Conservation (phyloP, 2,888 invertebrate species). For the Cordilura impudica region DNA sequence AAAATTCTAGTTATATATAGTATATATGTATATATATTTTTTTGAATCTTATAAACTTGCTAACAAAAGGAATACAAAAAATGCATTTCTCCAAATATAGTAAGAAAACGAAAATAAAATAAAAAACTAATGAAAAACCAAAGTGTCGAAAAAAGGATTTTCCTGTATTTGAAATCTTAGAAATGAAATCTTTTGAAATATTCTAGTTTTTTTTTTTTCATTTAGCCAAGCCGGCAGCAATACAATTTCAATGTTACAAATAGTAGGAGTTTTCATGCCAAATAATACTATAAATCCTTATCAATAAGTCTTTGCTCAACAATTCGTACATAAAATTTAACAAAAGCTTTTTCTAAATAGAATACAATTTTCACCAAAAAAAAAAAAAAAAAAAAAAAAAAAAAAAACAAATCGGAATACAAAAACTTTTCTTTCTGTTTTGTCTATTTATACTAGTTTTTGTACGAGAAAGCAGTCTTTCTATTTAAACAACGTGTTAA, state of each 20-base stretch:
- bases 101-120: neutral
- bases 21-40: too few species aligned
- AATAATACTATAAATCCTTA: constrained; percentile 54
- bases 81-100: constrained; percentile 28
- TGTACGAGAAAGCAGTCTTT: constrained; percentile 22
- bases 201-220: neutral
- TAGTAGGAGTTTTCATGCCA: constrained; percentile 36
- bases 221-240: neutral
- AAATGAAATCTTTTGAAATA: constrained; percentile 63
- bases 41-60: constrained; percentile 42
- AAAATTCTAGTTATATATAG: constrained; percentile 33
- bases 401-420: neutral
- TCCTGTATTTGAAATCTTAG: constrained; percentile 64
- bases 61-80: constrained; percentile 14
- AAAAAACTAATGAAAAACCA: constrained; percentile 16
- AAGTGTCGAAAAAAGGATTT: constrained; percentile 67
- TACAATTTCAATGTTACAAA: constrained; percentile 11
- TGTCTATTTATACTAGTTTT: constrained; percentile 14
- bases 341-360: neutral
- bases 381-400: too few species aligned
- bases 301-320: constrained; percentile 44
- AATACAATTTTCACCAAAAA: neutral
- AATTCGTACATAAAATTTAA: constrained; percentile 13
- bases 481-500: constrained; percentile 40
- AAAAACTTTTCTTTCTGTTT: neutral